A percentile compares a stretch with the other conserved stretches of the same genome.
phyloP scores from a whole-genome alignment of 2,888 invertebrate genomes.

The Sepiola atlantica region DNA sequence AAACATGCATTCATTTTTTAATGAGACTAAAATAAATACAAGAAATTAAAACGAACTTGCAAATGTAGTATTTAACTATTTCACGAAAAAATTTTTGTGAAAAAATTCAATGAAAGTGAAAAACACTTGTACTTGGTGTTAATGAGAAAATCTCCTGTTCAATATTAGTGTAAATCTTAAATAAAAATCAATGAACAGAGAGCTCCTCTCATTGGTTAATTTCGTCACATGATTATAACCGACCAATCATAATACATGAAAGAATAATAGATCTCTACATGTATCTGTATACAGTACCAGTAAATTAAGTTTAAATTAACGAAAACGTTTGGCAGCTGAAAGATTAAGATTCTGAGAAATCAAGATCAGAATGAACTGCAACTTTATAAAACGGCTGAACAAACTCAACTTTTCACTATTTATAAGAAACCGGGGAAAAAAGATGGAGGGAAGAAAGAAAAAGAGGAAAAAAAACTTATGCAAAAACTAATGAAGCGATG shows the following conservation, averaged over 20 bases:
- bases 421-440: not conserved
- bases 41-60: no score
- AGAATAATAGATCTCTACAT: not conserved
- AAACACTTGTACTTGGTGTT: not conserved
- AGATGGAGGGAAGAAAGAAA: not conserved
- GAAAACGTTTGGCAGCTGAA: not conserved
- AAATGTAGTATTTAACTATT: no score
- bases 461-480: not conserved
- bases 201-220: not conserved
- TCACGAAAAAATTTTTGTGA: no score
- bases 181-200: not conserved
- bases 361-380: not conserved
- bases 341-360: slow-evolving; percentile 14
- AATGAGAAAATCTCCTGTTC: not conserved
- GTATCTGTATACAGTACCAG: not conserved
- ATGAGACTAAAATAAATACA: no score
- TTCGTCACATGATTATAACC: not conserved
- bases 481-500: no score
- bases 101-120: no score
- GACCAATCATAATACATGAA: not conserved
- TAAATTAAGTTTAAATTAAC: slow-evolving; percentile 32
- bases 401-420: not conserved
- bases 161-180: not conserved
- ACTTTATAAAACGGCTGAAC: not conserved
- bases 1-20: no score